Evolutionary conservation across 2,113 vertebrate species (phyloP).

Genomic region (Litocranius walleri): DNA sequence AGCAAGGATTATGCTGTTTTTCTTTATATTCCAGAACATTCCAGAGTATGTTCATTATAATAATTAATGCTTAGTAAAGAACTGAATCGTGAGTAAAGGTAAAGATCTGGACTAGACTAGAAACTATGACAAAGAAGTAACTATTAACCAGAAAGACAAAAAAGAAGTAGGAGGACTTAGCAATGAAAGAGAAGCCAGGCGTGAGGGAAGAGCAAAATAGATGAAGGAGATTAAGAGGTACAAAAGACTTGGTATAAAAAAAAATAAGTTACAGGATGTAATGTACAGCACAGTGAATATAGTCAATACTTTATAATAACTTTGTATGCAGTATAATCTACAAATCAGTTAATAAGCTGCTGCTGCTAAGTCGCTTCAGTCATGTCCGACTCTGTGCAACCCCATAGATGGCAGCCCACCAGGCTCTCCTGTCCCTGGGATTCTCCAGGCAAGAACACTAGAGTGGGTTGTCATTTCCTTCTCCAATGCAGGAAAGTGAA

Average conservation of each 20-base stretch:
- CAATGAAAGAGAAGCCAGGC: background rate
- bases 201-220: background rate
- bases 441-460: too few relatives aligned
- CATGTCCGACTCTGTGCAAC: fast-evolving
- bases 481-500: too few relatives aligned
- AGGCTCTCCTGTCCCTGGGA: too few relatives aligned
- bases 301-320: background rate
- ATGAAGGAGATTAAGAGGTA: background rate
- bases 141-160: background rate
- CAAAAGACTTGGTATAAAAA: background rate
- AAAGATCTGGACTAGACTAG: background rate
- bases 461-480: too few relatives aligned
- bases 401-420: too few relatives aligned
- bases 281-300: background rate
- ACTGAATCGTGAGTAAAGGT: background rate
- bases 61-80: background rate
- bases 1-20: background rate
- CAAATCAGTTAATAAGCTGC: too few relatives aligned
- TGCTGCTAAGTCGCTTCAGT: too few relatives aligned
- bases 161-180: background rate
- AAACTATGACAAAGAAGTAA: background rate
- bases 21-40: background rate
- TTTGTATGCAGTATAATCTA: background rate
- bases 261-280: background rate
- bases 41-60: background rate